phyloP scores from a whole-genome alignment of 1,140 invertebrate species.

The Nautilus pompilius region DNA sequence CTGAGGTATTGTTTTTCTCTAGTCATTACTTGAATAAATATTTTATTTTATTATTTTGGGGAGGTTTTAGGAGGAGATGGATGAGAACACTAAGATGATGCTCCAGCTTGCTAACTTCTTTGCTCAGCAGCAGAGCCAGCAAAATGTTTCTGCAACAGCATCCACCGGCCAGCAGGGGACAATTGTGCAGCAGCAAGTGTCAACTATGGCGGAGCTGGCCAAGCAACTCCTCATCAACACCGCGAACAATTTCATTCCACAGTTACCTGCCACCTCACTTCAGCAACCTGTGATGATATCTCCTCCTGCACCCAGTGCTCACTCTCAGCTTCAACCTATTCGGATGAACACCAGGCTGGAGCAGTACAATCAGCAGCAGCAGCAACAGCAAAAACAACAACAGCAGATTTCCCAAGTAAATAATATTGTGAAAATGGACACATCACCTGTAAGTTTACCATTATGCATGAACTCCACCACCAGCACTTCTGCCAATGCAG shows the following conservation, averaged over 20 bases:
- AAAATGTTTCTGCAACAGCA: background rate
- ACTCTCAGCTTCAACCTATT: background rate
- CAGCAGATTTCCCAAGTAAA: no score
- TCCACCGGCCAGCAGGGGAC: background rate
- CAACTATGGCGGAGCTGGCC: background rate
- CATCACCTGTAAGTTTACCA: no score
- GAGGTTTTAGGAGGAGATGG: conserved; percentile 2
- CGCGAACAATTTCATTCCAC: background rate
- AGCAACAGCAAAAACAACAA: background rate
- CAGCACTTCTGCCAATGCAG: no score
- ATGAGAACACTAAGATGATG: conserved; percentile 17
- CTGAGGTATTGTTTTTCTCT: background rate
- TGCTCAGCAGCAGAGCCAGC: conserved; percentile 11
- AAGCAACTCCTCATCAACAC: conserved; percentile 1
- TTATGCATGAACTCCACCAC: no score
- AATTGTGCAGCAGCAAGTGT: background rate
- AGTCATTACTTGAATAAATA: no score
- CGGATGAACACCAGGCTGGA: background rate
- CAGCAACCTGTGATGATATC: background rate
- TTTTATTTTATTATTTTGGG: no score
- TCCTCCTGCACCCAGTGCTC: background rate
- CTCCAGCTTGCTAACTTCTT: conserved; percentile 17
- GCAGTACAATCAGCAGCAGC: background rate
- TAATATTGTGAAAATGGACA: no score
- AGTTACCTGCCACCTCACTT: background rate